phyloP scores from a whole-genome alignment of 2,113 vertebrate species.

The Centropus bengalensis region DNA sequence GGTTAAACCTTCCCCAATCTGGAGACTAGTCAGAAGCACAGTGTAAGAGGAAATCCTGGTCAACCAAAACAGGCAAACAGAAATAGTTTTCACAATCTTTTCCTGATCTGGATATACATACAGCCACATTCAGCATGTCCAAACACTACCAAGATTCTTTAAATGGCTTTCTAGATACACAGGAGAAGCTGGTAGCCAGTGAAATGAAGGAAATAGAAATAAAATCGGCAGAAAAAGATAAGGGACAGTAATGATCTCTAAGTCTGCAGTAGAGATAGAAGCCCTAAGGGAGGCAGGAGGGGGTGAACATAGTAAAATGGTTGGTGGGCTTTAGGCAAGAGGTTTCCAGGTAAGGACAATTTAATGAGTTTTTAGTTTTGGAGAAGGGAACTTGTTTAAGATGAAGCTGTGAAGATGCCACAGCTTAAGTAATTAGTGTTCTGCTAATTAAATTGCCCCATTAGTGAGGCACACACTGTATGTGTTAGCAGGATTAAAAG shows the following conservation, averaged over 20 bases:
- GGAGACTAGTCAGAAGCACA: not conserved
- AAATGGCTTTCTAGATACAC: not conserved
- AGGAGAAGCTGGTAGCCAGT: not conserved
- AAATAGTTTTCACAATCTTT: not conserved
- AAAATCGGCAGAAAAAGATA: not conserved
- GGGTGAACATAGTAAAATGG: not conserved
- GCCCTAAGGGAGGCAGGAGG: not conserved
- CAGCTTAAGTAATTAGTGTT: conserved; percentile 6
- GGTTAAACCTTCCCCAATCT: not conserved
- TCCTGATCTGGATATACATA: not conserved
- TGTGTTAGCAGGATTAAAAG: not conserved
- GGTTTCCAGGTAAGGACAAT: not conserved
- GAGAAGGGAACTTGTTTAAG: not conserved
- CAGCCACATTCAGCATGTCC: not conserved
- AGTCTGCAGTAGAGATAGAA: not conserved
- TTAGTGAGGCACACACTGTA: not conserved
- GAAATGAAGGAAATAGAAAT: not conserved
- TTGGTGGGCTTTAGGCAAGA: not conserved
- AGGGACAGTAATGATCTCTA: not conserved
- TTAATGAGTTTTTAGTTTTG: not conserved
- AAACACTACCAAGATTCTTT: not conserved
- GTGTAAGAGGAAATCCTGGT: not conserved
- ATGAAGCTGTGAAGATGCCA: not conserved
- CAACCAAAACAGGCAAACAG: not conserved
- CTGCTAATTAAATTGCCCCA: conserved; percentile 27